Evolutionary conservation across 2,888 invertebrate species (phyloP), one percentile per base, ranked within the genome.

Genomic region (Macrosoma leucophasiata): DNA sequence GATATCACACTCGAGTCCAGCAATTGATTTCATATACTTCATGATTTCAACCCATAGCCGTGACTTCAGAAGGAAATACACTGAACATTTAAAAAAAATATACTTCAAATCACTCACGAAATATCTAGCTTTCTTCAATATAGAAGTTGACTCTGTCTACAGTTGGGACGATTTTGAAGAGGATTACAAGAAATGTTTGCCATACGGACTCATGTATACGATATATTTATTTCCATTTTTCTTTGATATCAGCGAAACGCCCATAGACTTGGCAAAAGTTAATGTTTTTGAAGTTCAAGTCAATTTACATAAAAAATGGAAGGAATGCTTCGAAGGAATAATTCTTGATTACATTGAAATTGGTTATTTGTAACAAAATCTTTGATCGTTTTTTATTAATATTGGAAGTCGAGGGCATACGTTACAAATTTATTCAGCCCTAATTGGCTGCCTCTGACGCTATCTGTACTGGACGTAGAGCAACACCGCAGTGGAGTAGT

Each of bases 51-150:
- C 50, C 1, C 50, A 52, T 10, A 57, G 58, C 20, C 37, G 35
- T 3, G 28, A 37, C 10, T 67, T 71, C 34, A 47, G 72, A 17
- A 46, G 29, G 30, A 31, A 49, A 0, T 52, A 73, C 36, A 34
- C 68, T 3, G 13, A 44, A 2, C 6, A 57, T 15, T 35, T 71
- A 1, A 67, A 62, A 29, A 46, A 62, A 4, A 2, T 54, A 1
- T 73, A 73, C 41, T 56, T 57, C 22, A 39, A 51, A 1, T n/a
- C n/a, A n/a, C n/a, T n/a, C n/a, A n/a, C n/a, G n/a, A 36, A 36
- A 1, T 65, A 60, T 29, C 35, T 72, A 0, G 32, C 39, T 2
- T 34, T 54, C 22, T 73, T 71, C 28, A 37, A 50, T 2, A 42
- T 68, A 1, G 49, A 62, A 6, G 34, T 58, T 0, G 34, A 51